Evolutionary conservation across 2,888 invertebrate genomes (phyloP), one percentile per base, ranked within the genome.

Genomic region (Cyaniris semiargus): DNA sequence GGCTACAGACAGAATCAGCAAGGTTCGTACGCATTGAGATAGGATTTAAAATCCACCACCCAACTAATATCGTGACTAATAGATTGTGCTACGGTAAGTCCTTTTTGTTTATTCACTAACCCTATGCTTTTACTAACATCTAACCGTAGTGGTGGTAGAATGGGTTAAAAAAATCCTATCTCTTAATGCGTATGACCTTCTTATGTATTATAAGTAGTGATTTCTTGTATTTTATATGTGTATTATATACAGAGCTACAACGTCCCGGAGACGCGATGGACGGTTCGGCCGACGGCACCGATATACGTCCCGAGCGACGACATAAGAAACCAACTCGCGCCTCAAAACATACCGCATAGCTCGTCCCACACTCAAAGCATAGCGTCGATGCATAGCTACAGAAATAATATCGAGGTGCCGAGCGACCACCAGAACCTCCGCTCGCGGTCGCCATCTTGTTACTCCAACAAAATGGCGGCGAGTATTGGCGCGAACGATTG

Each of bases 401-500:
- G 92, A 85, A 92, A 90, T 84, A 93, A 91, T 87, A 92, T 94
- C 76, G 94, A 93, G 85, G 88, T 92, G 78, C 94, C 94, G 77
- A 92, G 88, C 83, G 94, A 94, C 81, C 94, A 94, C 87, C 94
- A 93, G 86, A 94, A 93, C 81, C 86, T 92, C 82, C 87, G 94
- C 79, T 94, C 94, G 81, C 91, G 94, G 82, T 94, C 94, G 89
- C 94, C 94, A 90, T 94, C 94, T 90, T 94, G 93, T 87, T 94
- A 93, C 78, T 94, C 94, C 0, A 94, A 93, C 87, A 94, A 94
- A 80, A 94, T 94, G 94, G 91, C 92, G 83, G 89, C 93, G 80
- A 91, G 93, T 79, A 89, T 91, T 87, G 92, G 93, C 88, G 89
- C 89, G 81, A 93, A 92, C 88, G 94, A 93, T 83, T 94, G 94